Percentiles rank a stretch among this genome's conserved stretches.
phyloP scores from a whole-genome alignment of 2,888 invertebrate species.

The Hipparchia semele region DNA sequence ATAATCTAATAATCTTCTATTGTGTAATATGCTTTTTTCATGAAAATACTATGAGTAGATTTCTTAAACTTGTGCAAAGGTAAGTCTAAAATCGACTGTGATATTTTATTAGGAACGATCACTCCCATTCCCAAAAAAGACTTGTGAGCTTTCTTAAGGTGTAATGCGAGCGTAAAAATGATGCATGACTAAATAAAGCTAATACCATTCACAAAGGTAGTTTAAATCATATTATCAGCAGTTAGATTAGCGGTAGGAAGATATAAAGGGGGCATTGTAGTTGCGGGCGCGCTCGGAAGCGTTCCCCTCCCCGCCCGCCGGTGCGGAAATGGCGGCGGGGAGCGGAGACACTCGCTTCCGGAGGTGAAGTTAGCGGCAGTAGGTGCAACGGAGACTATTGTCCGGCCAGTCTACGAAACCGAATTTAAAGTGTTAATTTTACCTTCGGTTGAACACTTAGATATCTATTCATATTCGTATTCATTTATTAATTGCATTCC shows the following conservation, averaged over 20 bases:
- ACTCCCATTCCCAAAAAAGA: too few species aligned
- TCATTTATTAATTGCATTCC: too few species aligned
- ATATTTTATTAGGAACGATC: too few species aligned
- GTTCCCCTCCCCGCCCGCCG: constrained; percentile 47
- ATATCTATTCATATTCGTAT: too few species aligned
- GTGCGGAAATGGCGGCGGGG: constrained; percentile 71
- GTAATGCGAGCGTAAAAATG: neutral
- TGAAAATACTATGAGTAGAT: too few species aligned
- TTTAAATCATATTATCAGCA: constrained; percentile 69
- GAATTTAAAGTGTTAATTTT: constrained; percentile 26
- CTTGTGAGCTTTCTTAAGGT: too few species aligned
- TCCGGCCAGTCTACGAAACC: constrained; percentile 49
- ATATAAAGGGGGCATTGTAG: constrained; percentile 75
- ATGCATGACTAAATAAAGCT: neutral
- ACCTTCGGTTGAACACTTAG: neutral
- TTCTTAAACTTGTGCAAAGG: too few species aligned
- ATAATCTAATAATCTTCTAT: too few species aligned
- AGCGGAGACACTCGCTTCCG: constrained; percentile 77
- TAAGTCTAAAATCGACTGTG: too few species aligned
- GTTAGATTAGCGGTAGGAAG: constrained; percentile 74
- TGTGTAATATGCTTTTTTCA: too few species aligned
- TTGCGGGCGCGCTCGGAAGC: constrained; percentile 55
- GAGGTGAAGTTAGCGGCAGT: constrained; percentile 63
- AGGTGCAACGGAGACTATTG: constrained; percentile 52
- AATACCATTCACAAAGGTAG: constrained; percentile 39